phyloP scores from a whole-genome alignment of 2,113 vertebrate species.

The Daboia siamensis region DNA sequence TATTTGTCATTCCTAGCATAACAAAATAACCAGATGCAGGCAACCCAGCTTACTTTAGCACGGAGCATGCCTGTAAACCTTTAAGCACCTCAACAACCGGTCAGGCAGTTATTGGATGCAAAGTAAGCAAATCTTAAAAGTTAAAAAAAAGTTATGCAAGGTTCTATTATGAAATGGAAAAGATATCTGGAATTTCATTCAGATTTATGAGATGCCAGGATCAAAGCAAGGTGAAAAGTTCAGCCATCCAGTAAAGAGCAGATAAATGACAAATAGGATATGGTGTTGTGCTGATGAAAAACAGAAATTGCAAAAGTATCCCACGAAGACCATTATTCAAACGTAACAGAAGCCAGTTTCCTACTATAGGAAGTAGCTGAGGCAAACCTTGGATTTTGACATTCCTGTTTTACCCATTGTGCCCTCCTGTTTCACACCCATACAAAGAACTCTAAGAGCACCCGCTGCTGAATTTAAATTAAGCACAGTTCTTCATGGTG shows the following conservation, averaged over 20 bases:
- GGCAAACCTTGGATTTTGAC: background rate
- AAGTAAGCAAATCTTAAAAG: background rate
- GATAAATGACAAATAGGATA: background rate
- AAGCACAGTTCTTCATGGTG: background rate
- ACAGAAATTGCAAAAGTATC: background rate
- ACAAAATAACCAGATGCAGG: background rate
- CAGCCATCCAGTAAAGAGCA: background rate
- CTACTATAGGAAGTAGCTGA: background rate
- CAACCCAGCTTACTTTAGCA: background rate
- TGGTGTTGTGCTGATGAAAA: background rate
- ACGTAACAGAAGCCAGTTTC: background rate
- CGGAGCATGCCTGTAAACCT: background rate
- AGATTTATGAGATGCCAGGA: background rate
- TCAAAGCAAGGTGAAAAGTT: background rate
- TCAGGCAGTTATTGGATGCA: background rate
- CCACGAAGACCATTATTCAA: background rate
- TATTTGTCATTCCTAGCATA: background rate
- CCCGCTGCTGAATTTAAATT: background rate
- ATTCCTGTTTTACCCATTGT: background rate
- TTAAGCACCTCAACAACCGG: background rate
- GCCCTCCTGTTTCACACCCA: background rate
- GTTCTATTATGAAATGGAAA: background rate
- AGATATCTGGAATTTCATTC: background rate
- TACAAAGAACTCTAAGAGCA: background rate
- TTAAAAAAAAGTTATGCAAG: background rate